Base-by-base conservation (phyloP, 2,888 invertebrate species). In the Pogonocherus hispidulus region DNA sequence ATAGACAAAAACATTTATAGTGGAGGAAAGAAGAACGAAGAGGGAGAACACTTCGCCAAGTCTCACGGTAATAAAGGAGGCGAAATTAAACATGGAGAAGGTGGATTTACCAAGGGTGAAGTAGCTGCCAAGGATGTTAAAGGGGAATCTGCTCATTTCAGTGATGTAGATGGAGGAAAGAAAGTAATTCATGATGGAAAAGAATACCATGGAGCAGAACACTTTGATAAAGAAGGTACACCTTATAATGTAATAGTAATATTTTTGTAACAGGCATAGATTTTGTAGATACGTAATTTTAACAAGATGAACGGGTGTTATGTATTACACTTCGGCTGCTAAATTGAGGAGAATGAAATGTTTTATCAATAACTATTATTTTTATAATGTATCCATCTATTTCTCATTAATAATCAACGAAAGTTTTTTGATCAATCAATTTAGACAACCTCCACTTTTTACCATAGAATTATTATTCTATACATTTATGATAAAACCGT, bases 111-210 rank as follows among this genome's bases (percentile, higher is more conserved):
- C 16, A 63, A 65, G 11, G 90, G 87, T 9, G 86, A 88, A 52
- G 87, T 87, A 1, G 88, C 80, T 2, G 72, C 81, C 4, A 84
- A 84, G 70, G 83, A 84, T 66, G 76, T 77, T 49, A 84, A 86
- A 71, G 85, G 84, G 1, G 84, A 89, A 65, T 86, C 88, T 1
- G 89, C 87, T 49, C 88, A 87, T 63, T 90, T 88, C 76, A 89
- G 87, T 76, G 88, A 88, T 60, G 87, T 88, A 69, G 87, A 87
- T 77, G 90, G 88, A 0, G 89, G 87, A 71, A 90, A 90, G 70
- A 90, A 90, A 81, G 86, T 88, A 8, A 86, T 86, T 2, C 90
- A 89, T 66, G 90, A 90, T 76, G 90, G 89, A 69, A 90, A 90
- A 74, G 86, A 83, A 68, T 90, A 89, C 74, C 87, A 88, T 79